These are phyloP conservation scores for Triplophysa yarkandensis DNA, from an alignment of 2,797 vertebrate species.

Conservation along the genomic window DNA sequence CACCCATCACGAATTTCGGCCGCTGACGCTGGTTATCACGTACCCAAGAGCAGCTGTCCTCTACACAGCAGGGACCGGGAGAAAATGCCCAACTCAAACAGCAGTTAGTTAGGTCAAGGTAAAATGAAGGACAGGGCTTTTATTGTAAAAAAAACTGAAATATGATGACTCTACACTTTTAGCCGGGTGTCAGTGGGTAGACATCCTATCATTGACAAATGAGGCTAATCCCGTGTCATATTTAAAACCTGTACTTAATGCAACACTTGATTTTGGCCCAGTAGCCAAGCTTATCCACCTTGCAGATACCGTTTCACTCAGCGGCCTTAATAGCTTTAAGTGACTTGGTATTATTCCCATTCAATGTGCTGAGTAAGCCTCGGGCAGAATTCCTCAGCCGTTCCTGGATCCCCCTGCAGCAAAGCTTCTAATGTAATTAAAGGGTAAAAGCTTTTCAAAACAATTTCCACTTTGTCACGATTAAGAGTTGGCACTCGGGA, in stretches of 20 bases:
- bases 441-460: constrained; percentile 54
- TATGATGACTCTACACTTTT: constrained; percentile 53
- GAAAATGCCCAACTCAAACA: constrained; percentile 19
- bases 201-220: constrained; percentile 51
- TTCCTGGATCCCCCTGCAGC: constrained; percentile 50
- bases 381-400: constrained; percentile 52
- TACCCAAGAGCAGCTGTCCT: constrained; percentile 13
- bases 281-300: constrained; percentile 41
- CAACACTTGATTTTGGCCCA: constrained; percentile 36
- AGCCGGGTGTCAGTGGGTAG: constrained; percentile 37
- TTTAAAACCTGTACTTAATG: constrained; percentile 56
- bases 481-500: constrained; percentile 23
- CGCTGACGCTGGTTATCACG: not conserved
- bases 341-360: constrained; percentile 45
- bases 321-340: constrained; percentile 56
- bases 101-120: constrained; percentile 48
- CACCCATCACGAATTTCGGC: not conserved
- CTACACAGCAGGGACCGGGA: constrained; percentile 23
- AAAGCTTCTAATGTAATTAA: constrained; percentile 59
- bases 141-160: constrained; percentile 19
- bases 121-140: constrained; percentile 42
- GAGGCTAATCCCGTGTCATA: constrained; percentile 56
- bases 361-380: constrained; percentile 61
- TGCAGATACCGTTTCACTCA: constrained; percentile 42
- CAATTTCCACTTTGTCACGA: constrained; percentile 49